Evolutionary conservation across 2,888 invertebrate species (phyloP).

Genomic region (Priocnemis perturbator): DNA sequence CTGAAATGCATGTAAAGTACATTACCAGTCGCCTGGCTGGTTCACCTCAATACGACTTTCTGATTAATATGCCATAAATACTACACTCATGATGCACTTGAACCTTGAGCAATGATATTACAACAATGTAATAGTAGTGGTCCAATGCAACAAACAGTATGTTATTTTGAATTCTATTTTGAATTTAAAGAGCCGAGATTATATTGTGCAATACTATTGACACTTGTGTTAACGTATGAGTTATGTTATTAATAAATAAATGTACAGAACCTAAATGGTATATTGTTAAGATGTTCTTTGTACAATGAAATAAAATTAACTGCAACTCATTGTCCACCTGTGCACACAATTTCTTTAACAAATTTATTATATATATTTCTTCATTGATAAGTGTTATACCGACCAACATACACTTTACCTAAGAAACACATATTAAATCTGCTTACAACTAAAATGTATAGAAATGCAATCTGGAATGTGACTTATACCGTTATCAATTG

Average conservation of each 20-base stretch:
- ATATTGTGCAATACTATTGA: not conserved
- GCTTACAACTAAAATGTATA: too few species aligned
- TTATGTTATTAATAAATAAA: too few species aligned
- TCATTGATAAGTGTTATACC: not conserved
- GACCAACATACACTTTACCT: not conserved
- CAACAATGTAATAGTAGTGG: not conserved
- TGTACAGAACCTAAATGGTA: not conserved
- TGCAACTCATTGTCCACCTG: too few species aligned
- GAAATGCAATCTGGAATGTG: too few species aligned
- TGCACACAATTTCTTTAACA: too few species aligned
- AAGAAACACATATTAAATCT: too few species aligned
- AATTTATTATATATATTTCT: too few species aligned
- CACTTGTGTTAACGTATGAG: too few species aligned
- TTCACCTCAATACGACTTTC: slow-evolving; percentile 81
- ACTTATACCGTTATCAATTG: too few species aligned
- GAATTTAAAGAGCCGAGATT: not conserved
- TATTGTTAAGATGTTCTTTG: not conserved
- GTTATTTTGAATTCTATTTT: not conserved
- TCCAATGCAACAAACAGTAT: slow-evolving; percentile 8
- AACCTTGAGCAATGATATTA: slow-evolving; percentile 11
- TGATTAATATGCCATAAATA: slow-evolving; percentile 26
- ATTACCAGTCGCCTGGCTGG: slow-evolving; percentile 81
- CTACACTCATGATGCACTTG: not conserved
- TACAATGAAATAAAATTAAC: too few species aligned
- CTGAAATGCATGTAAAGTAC: slow-evolving; percentile 85